Conservation (phyloP, 2,797 vertebrate species). For the Enteromius argenteus region DNA sequence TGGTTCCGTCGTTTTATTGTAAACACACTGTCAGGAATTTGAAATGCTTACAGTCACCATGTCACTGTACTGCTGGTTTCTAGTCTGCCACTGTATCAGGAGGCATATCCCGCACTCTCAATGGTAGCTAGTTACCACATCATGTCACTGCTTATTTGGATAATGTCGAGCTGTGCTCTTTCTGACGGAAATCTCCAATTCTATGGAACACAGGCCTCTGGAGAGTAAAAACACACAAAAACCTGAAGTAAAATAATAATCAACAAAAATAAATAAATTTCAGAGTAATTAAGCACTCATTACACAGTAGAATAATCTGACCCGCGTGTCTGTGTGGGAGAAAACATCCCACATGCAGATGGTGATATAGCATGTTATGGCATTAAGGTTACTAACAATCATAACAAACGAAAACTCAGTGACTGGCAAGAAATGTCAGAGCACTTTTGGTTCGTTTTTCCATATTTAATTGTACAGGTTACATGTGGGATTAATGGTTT, state of each 20-base stretch:
- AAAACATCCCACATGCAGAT: slow-evolving; percentile 30
- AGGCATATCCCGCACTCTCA: neutral
- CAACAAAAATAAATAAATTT: neutral
- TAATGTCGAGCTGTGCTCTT: neutral
- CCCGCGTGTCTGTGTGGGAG: neutral
- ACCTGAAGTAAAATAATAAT: neutral
- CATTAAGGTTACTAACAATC: neutral
- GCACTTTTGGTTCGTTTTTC: neutral
- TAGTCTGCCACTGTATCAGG: neutral
- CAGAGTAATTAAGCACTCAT: neutral
- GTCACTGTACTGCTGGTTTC: neutral
- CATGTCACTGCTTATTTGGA: neutral
- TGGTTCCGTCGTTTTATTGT: neutral
- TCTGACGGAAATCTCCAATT: too few relatives aligned
- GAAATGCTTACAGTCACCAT: too few relatives aligned
- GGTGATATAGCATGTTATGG: neutral
- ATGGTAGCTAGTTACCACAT: neutral
- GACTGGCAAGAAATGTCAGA: slow-evolving; percentile 4
- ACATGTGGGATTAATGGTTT: neutral
- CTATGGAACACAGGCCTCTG: neutral
- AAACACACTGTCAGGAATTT: neutral
- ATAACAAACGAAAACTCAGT: neutral
- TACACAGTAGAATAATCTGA: slow-evolving; percentile 1
- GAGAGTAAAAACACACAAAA: neutral
- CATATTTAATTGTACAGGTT: neutral